These are phyloP conservation scores for Madoqua kirkii DNA, from an alignment of 2,113 vertebrate genomes.

Conservation along the genomic window DNA sequence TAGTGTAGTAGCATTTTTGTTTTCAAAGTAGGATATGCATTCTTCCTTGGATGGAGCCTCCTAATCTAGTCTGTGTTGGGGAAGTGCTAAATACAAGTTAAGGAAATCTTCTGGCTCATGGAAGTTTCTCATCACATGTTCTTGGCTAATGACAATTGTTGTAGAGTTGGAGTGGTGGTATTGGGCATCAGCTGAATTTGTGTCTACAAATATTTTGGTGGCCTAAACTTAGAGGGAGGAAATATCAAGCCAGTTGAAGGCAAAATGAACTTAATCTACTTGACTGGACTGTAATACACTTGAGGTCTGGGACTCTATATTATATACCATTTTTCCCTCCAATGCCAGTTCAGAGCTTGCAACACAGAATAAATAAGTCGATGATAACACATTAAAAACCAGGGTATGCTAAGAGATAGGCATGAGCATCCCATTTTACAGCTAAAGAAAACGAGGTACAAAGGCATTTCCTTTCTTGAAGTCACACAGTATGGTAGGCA, in stretches of 20 bases:
- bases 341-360: not conserved
- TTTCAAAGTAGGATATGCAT: not conserved
- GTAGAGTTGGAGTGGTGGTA: not conserved
- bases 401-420: not conserved
- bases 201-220: not conserved
- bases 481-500: not conserved
- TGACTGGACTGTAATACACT: not conserved
- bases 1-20: not conserved
- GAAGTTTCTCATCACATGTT: not conserved
- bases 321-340: not conserved
- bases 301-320: not conserved
- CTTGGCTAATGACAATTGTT: not conserved
- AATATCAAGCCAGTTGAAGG: not conserved
- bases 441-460: not conserved
- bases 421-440: not conserved
- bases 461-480: not conserved
- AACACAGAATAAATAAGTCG: not conserved
- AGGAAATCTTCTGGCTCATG: not conserved
- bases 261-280: not conserved
- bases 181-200: not conserved
- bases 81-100: not conserved
- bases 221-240: not conserved
- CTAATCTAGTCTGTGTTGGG: not conserved
- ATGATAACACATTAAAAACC: not conserved
- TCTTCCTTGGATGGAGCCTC: not conserved